Base-by-base conservation (phyloP, 2,888 invertebrate species). In the Stenotaenia linearis region DNA sequence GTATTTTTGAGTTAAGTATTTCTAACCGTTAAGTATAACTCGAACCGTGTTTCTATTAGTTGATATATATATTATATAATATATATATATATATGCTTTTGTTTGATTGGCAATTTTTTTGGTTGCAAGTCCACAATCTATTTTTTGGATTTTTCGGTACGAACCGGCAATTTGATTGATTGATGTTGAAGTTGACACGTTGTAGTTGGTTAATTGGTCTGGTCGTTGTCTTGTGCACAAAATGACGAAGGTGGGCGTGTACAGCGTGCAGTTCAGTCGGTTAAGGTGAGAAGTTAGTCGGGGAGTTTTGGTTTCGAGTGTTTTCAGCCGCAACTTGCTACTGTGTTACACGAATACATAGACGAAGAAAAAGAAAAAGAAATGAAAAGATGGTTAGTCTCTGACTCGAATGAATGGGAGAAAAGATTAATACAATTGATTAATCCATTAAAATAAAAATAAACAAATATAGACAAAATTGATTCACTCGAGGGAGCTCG, bases 201-300 rank as follows among this genome's bases (percentile, higher is more conserved):
- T 69, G 69, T 50, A n/a, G 69, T 69, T 69, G 69, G 69, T 69
- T 69, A 69, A 69, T 69, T 69, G 69, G 69, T 69, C 69, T 69
- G 69, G 69, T 69, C 69, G 69, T 28, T 69, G 69, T 69, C 69
- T 69, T 25, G 69, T 69, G 69, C 69, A 69, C 69, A 69, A 69
- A 69, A 69, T 69, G 69, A 69, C 69, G 69, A 69, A 69, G 69
- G 69, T 69, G 69, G 69, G 69, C 69, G 69, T 69, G 69, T 69
- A 69, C 69, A 69, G 69, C 69, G 69, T 69, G 69, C 69, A 69
- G 69, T 69, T 69, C 69, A 69, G 69, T 69, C 69, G 69, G 69
- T 69, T 69, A 69, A 69, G 69, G 69, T 69, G 69, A 69, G 69
- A 69, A 69, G 69, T 69, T 69, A 69, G 69, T 69, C 69, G 69